phyloP scores from a whole-genome alignment of 2,797 vertebrate species.

The Danio choprae region DNA sequence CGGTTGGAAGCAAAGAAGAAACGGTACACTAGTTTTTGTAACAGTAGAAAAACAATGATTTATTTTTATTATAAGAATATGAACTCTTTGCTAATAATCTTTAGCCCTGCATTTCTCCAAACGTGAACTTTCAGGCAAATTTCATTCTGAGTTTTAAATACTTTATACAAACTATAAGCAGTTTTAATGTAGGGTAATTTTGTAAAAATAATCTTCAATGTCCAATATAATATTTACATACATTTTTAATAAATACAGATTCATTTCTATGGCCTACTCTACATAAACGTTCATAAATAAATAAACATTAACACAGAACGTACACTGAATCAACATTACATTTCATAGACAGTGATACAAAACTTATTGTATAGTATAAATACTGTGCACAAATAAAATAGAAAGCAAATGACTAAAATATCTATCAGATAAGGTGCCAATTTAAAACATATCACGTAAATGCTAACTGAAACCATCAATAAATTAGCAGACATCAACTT shows the following conservation, averaged over 20 bases:
- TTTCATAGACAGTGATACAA: conserved; percentile 26
- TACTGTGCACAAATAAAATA: conserved; percentile 23
- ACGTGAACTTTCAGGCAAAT: conserved; percentile 1
- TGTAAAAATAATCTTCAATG: conserved; percentile 26
- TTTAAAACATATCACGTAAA: neutral
- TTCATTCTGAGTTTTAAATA: neutral
- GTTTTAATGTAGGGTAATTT: neutral
- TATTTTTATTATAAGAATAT: conserved; percentile 65
- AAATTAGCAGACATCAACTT: neutral
- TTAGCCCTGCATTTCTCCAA: conserved; percentile 24
- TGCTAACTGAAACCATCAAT: conserved; percentile 10
- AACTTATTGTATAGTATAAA: conserved; percentile 6
- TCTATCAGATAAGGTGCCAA: neutral
- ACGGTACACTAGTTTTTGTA: conserved; percentile 60
- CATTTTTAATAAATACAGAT: conserved; percentile 36
- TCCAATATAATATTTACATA: conserved; percentile 35
- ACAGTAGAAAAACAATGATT: conserved; percentile 78
- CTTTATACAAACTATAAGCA: conserved; percentile 1
- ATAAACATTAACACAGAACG: conserved; percentile 17
- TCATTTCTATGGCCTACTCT: neutral
- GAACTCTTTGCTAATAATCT: conserved; percentile 54
- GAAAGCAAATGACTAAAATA: conserved; percentile 14
- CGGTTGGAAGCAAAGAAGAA: conserved; percentile 48
- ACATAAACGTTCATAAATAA: conserved; percentile 13
- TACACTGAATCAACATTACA: conserved; percentile 18